Conservation (phyloP, 2,113 vertebrate genomes). For the Upupa epops region DNA sequence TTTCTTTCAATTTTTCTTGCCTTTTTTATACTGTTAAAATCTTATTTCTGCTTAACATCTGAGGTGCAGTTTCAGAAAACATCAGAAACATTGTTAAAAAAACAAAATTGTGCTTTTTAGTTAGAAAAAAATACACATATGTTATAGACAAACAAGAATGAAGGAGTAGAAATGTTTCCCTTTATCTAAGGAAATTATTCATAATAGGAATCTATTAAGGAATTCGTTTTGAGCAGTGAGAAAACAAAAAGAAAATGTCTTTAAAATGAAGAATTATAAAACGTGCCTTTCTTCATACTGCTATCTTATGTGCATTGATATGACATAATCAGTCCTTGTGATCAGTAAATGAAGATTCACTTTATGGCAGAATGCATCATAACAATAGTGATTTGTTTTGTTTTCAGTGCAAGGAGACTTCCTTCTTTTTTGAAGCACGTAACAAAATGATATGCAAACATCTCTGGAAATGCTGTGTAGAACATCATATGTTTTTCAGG, state of each 20-base stretch:
- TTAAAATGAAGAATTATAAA: not conserved
- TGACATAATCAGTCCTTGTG: not conserved
- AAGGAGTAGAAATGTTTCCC: not conserved
- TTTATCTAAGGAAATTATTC: not conserved
- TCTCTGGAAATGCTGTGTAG: constrained; percentile 91
- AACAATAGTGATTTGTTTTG: not conserved
- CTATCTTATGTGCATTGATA: not conserved
- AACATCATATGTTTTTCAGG: constrained; percentile 92
- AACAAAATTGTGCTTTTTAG: not conserved
- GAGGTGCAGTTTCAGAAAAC: not conserved
- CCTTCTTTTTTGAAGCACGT: constrained; percentile 87
- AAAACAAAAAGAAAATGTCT: not conserved
- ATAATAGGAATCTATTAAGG: not conserved
- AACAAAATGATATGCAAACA: constrained; percentile 85
- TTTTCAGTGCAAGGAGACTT: constrained; percentile 87
- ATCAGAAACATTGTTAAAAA: not conserved
- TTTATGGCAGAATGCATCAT: not conserved
- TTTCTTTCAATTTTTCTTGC: not conserved
- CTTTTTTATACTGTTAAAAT: not conserved
- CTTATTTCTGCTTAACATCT: not conserved
- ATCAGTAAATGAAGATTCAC: not conserved
- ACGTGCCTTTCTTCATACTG: not conserved
- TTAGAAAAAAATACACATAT: not conserved
- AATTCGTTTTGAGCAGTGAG: not conserved
- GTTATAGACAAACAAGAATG: not conserved